phyloP scores from a whole-genome alignment of 2,113 vertebrate genomes.

The Pelusios castaneus region DNA sequence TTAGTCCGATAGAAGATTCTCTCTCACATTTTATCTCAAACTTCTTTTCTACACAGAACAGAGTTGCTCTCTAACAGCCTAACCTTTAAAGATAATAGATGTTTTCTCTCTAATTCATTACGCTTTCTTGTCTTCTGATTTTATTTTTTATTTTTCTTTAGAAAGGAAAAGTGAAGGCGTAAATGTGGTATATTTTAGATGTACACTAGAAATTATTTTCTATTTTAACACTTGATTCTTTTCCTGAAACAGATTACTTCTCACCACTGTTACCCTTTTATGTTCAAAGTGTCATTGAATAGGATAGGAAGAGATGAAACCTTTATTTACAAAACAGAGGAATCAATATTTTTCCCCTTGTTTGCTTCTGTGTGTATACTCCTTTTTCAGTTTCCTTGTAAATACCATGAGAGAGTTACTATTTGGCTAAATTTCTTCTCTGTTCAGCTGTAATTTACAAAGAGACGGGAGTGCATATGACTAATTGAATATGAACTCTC shows the following conservation, averaged over 20 bases:
- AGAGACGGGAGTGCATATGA: background rate
- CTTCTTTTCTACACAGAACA: too few relatives aligned
- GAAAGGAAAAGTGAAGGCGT: background rate
- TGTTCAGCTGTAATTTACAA: background rate
- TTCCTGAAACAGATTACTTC: background rate
- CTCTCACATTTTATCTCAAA: too few relatives aligned
- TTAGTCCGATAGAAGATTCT: too few relatives aligned
- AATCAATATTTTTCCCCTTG: background rate
- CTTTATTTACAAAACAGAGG: background rate
- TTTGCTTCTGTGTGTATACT: background rate
- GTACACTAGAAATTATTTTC: background rate
- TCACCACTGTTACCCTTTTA: background rate
- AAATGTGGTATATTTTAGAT: background rate
- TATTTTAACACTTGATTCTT: background rate
- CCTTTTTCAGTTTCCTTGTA: background rate
- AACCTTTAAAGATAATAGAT: background rate
- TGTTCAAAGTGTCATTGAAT: background rate
- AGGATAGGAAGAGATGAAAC: background rate
- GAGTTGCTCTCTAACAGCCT: too few relatives aligned
- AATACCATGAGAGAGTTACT: too few relatives aligned
- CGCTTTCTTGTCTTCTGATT: background rate
- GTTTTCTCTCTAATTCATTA: background rate
- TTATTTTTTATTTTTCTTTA: background rate
- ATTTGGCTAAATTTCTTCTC: background rate
- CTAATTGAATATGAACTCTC: background rate